A percentile compares a stretch with the other conserved stretches of the same genome.
phyloP scores from a whole-genome alignment of 2,113 vertebrate genomes.

The Crotalus horridus region DNA sequence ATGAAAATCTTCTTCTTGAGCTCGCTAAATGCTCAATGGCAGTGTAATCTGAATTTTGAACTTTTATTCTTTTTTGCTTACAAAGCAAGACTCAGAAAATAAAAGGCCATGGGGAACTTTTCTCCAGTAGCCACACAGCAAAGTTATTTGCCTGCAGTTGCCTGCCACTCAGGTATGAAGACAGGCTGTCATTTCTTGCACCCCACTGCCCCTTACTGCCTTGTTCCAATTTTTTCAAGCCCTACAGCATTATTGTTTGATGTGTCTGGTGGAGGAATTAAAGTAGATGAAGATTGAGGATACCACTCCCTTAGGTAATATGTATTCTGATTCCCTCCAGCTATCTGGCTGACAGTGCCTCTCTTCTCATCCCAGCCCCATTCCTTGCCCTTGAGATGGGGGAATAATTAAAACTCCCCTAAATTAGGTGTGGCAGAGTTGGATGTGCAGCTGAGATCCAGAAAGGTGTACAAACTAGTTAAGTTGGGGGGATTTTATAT shows the following conservation, averaged over 20 bases:
- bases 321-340: slow-evolving; percentile 66
- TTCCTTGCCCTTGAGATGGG: slow-evolving; percentile 38
- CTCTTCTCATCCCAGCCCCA: slow-evolving; percentile 48
- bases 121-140: neutral
- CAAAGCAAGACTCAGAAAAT: slow-evolving; percentile 22
- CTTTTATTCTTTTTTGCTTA: neutral
- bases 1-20: slow-evolving; percentile 1
- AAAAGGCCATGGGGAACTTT: neutral
- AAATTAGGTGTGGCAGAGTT: slow-evolving; percentile 54
- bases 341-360: slow-evolving; percentile 60
- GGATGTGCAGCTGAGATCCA: slow-evolving; percentile 60
- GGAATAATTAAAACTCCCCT: slow-evolving; percentile 63
- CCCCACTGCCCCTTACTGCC: slow-evolving; percentile 50
- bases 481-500: slow-evolving; percentile 48
- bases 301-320: slow-evolving; percentile 60
- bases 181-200: slow-evolving; percentile 66
- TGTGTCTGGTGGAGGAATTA: slow-evolving; percentile 70
- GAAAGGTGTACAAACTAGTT: slow-evolving; percentile 38
- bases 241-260: slow-evolving; percentile 72
- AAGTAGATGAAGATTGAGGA: slow-evolving; percentile 64
- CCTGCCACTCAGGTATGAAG: slow-evolving; percentile 59
- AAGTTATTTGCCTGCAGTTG: slow-evolving; percentile 42
- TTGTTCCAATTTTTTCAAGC: slow-evolving; percentile 71
- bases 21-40: neutral
- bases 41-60: slow-evolving; percentile 9